Conservation (phyloP, 2,113 vertebrate genomes). For the Centropus unirufus region DNA sequence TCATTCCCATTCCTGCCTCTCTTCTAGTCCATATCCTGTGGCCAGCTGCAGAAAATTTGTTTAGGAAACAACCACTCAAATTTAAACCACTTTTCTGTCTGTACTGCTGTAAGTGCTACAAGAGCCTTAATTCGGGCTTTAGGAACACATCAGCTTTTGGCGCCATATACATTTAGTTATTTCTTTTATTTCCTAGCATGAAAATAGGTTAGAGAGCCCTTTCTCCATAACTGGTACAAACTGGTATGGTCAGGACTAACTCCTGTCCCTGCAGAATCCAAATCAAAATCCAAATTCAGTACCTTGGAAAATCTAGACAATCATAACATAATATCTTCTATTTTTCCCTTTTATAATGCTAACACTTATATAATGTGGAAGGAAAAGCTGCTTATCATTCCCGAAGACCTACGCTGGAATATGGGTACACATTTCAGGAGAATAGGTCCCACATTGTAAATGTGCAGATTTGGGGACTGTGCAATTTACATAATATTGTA, state of each 20-base stretch:
- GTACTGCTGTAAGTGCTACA: background rate
- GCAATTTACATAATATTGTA: fast-evolving
- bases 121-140: background rate
- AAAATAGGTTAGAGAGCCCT: background rate
- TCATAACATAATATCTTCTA: background rate
- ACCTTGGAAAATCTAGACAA: background rate
- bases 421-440: background rate
- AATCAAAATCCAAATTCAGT: background rate
- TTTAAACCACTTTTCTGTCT: background rate
- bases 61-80: background rate
- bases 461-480: background rate
- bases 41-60: background rate
- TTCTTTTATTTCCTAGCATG: background rate
- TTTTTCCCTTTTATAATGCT: background rate
- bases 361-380: background rate
- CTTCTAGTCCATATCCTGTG: background rate
- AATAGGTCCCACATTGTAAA: background rate
- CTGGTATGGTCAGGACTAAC: background rate
- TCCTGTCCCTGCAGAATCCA: background rate
- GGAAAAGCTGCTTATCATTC: background rate
- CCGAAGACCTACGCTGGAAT: background rate
- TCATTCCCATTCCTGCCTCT: background rate
- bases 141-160: background rate
- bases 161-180: background rate
- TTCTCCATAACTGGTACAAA: background rate